Evolutionary conservation across 2,888 invertebrate genomes (phyloP).

Genomic region (Dryocosmus kuriphilus): DNA sequence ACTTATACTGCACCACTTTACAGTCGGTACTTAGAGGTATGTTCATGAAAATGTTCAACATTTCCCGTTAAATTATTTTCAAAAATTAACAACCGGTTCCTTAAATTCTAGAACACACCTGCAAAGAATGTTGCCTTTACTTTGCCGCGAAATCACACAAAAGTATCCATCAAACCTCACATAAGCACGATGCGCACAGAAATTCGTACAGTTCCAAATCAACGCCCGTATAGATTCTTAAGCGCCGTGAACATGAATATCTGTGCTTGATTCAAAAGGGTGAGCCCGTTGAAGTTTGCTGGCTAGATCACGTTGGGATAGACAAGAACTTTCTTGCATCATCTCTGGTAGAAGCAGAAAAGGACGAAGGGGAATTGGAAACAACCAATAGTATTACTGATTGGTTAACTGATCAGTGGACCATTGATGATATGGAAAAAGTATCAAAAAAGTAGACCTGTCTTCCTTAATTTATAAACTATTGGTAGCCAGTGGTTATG

Average conservation of each 20-base stretch:
- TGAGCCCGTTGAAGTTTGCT: not conserved
- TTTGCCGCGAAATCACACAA: conserved; percentile 37
- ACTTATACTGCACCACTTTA: conserved; percentile 26
- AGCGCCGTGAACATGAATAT: not conserved
- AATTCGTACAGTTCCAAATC: not conserved
- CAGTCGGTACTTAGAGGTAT: conserved; percentile 10
- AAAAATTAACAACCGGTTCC: not conserved
- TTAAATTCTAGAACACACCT: conserved; percentile 4
- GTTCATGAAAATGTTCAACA: not conserved
- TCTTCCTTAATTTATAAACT: not conserved
- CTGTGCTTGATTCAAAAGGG: not conserved
- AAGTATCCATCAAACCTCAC: not conserved
- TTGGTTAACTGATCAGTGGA: not conserved
- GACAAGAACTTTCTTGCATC: not conserved
- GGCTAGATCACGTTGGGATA: not conserved
- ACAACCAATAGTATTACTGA: not conserved
- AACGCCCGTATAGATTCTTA: not conserved
- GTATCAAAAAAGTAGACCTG: not conserved
- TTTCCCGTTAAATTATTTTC: not conserved
- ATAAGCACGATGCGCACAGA: not conserved
- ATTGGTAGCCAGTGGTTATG: not conserved
- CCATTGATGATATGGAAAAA: not conserved
- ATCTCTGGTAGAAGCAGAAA: not conserved
- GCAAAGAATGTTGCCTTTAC: conserved; percentile 37
- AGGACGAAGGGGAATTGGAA: not conserved